These are phyloP conservation scores for Urechis unicinctus DNA, from an alignment of 2,888 invertebrate genomes.

Conservation along the genomic window DNA sequence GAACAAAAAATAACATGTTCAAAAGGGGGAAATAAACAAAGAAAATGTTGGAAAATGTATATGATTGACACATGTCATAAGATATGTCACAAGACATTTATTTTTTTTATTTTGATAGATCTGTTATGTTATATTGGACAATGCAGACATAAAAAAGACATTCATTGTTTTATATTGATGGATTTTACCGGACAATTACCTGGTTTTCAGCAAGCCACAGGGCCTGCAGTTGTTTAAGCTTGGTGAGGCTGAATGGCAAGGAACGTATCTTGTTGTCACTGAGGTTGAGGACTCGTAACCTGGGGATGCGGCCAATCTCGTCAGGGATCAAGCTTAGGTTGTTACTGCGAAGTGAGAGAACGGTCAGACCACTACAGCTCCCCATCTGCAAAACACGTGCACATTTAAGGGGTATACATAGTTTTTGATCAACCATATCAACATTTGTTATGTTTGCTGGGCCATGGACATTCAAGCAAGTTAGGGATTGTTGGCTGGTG, in stretches of 20 bases:
- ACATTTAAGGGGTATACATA: neutral
- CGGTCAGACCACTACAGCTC: conserved; percentile 75
- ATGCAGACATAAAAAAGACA: too few species aligned
- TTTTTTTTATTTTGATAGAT: too few species aligned
- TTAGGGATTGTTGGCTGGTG: too few species aligned
- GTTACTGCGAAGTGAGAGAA: conserved; percentile 77
- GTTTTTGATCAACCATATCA: neutral
- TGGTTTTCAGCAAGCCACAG: conserved; percentile 87
- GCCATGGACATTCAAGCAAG: too few species aligned
- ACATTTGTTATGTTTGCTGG: too few species aligned
- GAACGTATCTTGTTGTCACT: conserved; percentile 76
- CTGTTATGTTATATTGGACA: too few species aligned
- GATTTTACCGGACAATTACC: too few species aligned
- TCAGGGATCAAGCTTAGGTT: conserved; percentile 75
- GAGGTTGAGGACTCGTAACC: conserved; percentile 77
- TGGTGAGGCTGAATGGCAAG: conserved; percentile 81
- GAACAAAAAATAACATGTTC: neutral
- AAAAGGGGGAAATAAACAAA: neutral
- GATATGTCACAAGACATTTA: too few species aligned
- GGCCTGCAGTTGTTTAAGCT: conserved; percentile 63
- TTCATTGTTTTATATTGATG: too few species aligned
- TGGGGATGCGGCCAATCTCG: conserved; percentile 80
- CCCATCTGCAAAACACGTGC: conserved; percentile 58
- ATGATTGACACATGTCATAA: too few species aligned
- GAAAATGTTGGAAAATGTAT: too few species aligned